These are phyloP conservation scores for Lasioglossum vierecki DNA, from an alignment of 2,888 invertebrate genomes.

Conservation along the genomic window DNA sequence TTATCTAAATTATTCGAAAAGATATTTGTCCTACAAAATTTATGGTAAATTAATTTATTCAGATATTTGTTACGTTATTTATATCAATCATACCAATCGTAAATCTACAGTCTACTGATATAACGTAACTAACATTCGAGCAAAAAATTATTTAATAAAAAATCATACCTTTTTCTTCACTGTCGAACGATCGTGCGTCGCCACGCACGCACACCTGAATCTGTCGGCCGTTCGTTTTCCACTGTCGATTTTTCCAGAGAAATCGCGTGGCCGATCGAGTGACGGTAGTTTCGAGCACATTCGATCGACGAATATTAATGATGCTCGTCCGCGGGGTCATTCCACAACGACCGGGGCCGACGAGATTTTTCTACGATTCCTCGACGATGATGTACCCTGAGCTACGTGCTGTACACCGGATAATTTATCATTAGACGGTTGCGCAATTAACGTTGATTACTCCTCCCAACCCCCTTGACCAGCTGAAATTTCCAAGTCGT, in stretches of 20 bases:
- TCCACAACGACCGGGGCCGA: constrained; percentile 36
- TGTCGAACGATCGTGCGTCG: neutral
- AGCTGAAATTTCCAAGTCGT: constrained; percentile 47
- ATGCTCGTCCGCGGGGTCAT: constrained; percentile 46
- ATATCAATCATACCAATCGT: no score
- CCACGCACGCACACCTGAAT: neutral
- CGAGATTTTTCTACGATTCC: constrained; percentile 42
- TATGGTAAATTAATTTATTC: no score
- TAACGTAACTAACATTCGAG: no score
- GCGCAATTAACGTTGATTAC: constrained; percentile 68
- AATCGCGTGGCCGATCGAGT: neutral
- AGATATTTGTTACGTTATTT: no score
- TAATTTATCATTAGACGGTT: constrained; percentile 71
- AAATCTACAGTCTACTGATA: no score
- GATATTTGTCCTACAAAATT: no score
- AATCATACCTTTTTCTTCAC: no score
- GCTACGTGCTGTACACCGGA: constrained; percentile 34
- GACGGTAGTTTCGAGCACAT: constrained; percentile 19
- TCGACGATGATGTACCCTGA: neutral
- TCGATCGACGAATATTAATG: constrained; percentile 60
- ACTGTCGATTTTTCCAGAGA: neutral
- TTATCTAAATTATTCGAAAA: no score
- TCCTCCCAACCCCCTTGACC: constrained; percentile 21
- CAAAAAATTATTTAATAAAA: no score
- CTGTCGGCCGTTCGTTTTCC: neutral